Base-by-base conservation (phyloP, 2,888 invertebrate genomes). In the Acleris cristana region DNA sequence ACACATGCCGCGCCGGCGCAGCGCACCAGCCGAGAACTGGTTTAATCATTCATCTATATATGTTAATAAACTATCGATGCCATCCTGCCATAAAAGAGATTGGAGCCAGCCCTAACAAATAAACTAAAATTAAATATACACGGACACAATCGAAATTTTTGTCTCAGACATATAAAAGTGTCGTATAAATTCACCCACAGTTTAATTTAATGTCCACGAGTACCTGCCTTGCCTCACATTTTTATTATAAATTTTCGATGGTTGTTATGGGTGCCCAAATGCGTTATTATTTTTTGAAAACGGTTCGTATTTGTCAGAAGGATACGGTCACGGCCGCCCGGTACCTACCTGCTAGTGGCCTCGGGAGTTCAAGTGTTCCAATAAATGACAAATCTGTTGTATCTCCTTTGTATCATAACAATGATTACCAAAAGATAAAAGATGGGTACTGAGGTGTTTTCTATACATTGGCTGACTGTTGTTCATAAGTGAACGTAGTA, bases 71-170 rank as follows among this genome's bases (percentile, higher is more conserved):
- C 85, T 85, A 87, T 88, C 85, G 84, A 88, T 86, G 87, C 89
- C 89, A 89, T 90, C 89, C 79, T 74, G 76, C 80, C 85, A 85
- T 91, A 90, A 90, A 92, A 88, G 86, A 89, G 87, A 88, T 88
- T 88, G 88, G 88, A 87, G 80, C 80, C 83, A 81, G 82, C 81
- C 87, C 88, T 90, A 90, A 90, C 90, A 92, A 91, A 92, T 90
- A 92, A 90, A 92, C 88, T 86, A 90, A 92, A 90, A 92, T 92
- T 92, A 92, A 92, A 92, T 92, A 92, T 91, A 92, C 91, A 92
- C 87, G 89, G 86, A 84, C 80, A 92, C 92, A 92, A 92, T 91
- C 90, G 89, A 90, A 91, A 92, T 91, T 92, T 92, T 92, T 92
- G 92, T 92, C 92, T 92, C 92, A 91, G 87, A 79, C 90, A 80